Conservation (phyloP, 2,797 vertebrate genomes). For the Pipistrellus pygmaeus region DNA sequence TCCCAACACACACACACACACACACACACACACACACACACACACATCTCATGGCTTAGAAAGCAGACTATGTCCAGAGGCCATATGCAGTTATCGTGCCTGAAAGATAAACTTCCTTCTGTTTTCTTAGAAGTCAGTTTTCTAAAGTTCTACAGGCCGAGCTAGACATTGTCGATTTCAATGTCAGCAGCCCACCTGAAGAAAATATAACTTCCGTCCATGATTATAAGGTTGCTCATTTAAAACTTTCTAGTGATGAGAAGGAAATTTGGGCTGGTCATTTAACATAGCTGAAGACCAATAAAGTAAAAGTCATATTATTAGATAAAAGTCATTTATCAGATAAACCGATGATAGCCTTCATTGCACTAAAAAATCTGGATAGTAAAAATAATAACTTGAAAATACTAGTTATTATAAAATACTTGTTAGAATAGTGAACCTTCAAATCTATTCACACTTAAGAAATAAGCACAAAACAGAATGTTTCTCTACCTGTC, state of each 20-base stretch:
- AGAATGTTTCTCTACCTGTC: constrained; percentile 89
- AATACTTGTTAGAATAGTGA: background rate
- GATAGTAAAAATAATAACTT: background rate
- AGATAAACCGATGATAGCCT: background rate
- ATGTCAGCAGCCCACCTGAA: background rate
- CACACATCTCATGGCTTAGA: background rate
- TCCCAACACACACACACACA: background rate
- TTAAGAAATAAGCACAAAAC: background rate
- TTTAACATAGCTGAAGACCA: background rate
- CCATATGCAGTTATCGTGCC: background rate
- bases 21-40: background rate
- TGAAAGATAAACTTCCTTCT: background rate
- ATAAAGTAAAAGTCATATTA: background rate
- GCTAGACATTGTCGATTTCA: background rate
- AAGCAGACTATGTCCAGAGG: background rate
- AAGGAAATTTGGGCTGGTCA: background rate
- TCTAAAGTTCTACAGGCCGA: background rate
- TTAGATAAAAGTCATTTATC: too few species aligned
- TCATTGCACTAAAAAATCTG: background rate
- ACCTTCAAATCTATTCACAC: background rate
- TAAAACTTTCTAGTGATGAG: background rate
- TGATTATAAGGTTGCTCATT: background rate
- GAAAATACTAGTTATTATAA: background rate
- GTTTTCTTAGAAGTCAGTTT: constrained; percentile 37
- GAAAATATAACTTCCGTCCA: background rate